Percentiles rank a stretch among this genome's conserved stretches.
Evolutionary conservation across 2,113 vertebrate genomes (phyloP).

Genomic region (Eptatretus burgeri): DNA sequence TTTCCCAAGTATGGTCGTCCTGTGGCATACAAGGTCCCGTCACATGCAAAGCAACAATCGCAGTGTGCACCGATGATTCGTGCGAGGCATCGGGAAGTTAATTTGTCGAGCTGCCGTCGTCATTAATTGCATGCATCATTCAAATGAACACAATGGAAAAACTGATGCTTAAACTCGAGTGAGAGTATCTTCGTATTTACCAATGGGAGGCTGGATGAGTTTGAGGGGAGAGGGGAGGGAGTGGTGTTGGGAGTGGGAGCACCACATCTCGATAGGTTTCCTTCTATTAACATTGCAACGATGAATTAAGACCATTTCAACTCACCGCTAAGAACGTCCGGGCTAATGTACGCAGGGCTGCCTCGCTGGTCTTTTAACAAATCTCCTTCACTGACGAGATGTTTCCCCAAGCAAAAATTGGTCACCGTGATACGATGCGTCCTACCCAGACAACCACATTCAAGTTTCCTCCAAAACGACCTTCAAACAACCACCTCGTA

Average conservation of each 20-base stretch:
- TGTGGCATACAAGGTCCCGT: conserved; percentile 12
- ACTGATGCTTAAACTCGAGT: no score
- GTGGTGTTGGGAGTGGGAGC: background rate
- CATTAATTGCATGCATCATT: no score
- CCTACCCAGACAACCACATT: conserved; percentile 18
- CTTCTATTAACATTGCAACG: no score
- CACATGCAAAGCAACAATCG: no score
- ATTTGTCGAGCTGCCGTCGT: no score
- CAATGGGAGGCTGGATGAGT: background rate
- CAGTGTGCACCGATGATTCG: no score
- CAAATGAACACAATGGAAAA: no score
- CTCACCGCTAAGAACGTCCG: conserved; percentile 78
- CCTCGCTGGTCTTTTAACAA: conserved; percentile 94
- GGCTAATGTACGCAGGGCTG: conserved; percentile 93
- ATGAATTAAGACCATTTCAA: background rate
- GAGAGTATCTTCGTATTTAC: no score
- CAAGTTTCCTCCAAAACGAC: background rate
- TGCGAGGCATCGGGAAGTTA: no score
- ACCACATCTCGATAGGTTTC: no score
- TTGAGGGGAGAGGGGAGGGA: background rate
- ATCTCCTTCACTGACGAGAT: conserved; percentile 88
- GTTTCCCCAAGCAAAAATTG: conserved; percentile 95
- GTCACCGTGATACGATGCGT: conserved; percentile 93
- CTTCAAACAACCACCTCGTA: no score
- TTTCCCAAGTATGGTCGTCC: conserved; percentile 84